These are phyloP conservation scores for Ditylenchus dipsaci DNA, from an alignment of 1,140 invertebrate genomes.

Conservation along the genomic window DNA sequence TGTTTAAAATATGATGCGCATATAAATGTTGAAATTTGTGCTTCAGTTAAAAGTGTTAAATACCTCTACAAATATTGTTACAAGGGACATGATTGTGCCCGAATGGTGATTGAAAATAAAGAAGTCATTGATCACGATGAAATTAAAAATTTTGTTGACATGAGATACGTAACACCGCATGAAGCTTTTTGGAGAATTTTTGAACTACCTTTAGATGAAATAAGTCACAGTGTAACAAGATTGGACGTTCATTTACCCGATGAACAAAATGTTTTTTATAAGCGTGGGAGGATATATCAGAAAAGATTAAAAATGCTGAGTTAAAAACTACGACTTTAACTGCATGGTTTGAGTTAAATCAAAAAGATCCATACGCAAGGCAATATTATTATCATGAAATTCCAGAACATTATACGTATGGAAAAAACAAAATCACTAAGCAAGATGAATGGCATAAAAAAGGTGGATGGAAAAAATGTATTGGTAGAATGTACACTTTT, in stretches of 20 bases:
- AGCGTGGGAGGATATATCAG: neutral
- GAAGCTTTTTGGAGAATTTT: neutral
- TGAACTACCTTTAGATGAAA: neutral
- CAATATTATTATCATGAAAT: slow-evolving; percentile 11
- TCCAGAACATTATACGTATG: slow-evolving; percentile 15
- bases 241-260: neutral
- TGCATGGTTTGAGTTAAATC: neutral
- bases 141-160: neutral
- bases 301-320: neutral
- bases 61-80: too few relatives aligned
- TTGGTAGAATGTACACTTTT: neutral
- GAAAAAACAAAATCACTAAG: neutral
- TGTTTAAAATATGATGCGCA: neutral
- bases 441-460: too few relatives aligned
- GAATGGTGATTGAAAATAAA: neutral
- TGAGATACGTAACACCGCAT: neutral
- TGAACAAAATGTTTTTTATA: neutral
- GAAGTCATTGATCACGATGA: neutral
- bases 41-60: too few relatives aligned
- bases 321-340: neutral
- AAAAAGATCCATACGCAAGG: neutral
- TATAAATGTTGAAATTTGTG: too few relatives aligned
- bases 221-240: neutral
- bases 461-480: neutral
- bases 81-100: too few relatives aligned